phyloP scores from a whole-genome alignment of 1,140 invertebrate genomes.

The Hycleus cichorii region DNA sequence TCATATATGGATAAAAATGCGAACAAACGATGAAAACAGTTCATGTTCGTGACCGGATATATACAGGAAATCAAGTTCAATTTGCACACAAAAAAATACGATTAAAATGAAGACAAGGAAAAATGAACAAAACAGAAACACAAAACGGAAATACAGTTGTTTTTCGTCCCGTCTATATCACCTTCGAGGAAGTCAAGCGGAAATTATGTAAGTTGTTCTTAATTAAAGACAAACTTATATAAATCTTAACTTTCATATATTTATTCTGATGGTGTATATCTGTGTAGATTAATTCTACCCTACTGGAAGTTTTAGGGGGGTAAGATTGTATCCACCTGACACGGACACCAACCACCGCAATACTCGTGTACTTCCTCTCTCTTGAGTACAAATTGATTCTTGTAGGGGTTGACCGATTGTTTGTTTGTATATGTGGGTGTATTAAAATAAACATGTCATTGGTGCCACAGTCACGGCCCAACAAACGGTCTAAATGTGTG shows the following conservation, averaged over 20 bases:
- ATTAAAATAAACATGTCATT: conserved; percentile 28
- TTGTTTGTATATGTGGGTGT: conserved; percentile 12
- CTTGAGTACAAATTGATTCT: conserved; percentile 27
- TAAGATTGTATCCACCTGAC: conserved; percentile 1
- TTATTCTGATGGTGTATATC: too few species aligned
- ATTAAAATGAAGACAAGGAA: neutral
- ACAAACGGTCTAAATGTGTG: neutral
- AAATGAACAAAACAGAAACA: neutral
- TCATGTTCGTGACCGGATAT: conserved; percentile 13
- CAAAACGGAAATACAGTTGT: neutral
- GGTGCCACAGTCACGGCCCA: conserved; percentile 10
- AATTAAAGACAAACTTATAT: too few species aligned
- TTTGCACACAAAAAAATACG: neutral
- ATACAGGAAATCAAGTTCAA: conserved; percentile 8
- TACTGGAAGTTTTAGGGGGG: too few species aligned
- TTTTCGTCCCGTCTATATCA: too few species aligned
- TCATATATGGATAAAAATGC: too few species aligned
- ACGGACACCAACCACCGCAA: neutral
- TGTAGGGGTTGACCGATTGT: conserved; percentile 6
- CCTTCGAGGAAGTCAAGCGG: too few species aligned
- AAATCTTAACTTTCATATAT: too few species aligned
- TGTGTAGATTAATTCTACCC: too few species aligned
- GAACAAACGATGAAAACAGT: neutral
- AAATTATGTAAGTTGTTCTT: too few species aligned
- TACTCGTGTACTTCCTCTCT: neutral